These are phyloP conservation scores for Nerophis ophidion DNA, from an alignment of 2,113 vertebrate genomes.

Conservation along the genomic window DNA sequence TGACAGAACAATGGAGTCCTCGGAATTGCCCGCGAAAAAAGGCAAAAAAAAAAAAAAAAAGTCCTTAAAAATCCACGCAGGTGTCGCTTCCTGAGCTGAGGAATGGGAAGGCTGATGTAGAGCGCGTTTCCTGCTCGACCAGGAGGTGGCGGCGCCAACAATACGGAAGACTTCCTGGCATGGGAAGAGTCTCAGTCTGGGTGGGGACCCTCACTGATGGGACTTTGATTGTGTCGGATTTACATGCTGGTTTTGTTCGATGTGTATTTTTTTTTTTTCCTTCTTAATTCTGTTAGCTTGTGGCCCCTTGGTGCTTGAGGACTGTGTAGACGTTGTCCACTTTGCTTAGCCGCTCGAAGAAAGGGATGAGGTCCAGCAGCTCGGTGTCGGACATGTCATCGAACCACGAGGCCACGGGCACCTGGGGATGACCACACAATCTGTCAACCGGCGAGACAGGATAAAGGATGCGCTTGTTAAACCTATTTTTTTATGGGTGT, in stretches of 20 bases:
- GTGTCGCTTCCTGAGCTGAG: not conserved
- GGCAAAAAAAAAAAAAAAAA: not conserved
- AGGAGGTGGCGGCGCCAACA: slow-evolving; percentile 29
- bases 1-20: too few species aligned
- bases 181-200: slow-evolving; percentile 26
- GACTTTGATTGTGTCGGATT: not conserved
- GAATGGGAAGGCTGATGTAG: not conserved
- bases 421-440: slow-evolving; percentile 63
- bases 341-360: slow-evolving; percentile 94
- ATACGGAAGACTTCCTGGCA: slow-evolving; percentile 1
- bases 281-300: slow-evolving; percentile 80
- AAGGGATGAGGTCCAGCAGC: slow-evolving; percentile 91
- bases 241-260: slow-evolving; percentile 19
- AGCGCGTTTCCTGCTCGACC: slow-evolving; percentile 29
- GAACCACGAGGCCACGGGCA: slow-evolving; percentile 97
- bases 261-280: not conserved
- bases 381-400: slow-evolving; percentile 97
- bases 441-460: not conserved
- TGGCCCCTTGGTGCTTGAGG: slow-evolving; percentile 86
- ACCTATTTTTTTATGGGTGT: too few species aligned
- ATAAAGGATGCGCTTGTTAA: too few species aligned
- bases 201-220: slow-evolving; percentile 22
- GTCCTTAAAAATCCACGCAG: not conserved
- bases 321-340: slow-evolving; percentile 91
- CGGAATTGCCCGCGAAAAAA: not conserved